Evolutionary conservation across 2,888 invertebrate genomes (phyloP), one percentile per base, ranked within the genome.

Genomic region (Physocephala rufipes): DNA sequence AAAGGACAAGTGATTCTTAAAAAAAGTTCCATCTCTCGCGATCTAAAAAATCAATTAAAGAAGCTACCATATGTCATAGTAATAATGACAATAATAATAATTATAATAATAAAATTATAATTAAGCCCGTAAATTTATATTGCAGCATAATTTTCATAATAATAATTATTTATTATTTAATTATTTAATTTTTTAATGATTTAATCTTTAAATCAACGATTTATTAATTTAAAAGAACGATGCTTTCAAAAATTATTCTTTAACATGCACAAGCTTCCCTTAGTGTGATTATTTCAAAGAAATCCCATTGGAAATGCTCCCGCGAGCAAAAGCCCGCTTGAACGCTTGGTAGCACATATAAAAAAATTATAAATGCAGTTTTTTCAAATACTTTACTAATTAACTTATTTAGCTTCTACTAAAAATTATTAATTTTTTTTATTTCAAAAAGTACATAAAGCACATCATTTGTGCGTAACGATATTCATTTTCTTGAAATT

Each of bases 1-100:
- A 81, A 80, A 81, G 80, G 82, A 82, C 82, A 82, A 82, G 81
- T 81, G 80, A 78, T 63, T 67, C 63, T 45, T 53, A 21, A 53
- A 7, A 51, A 19, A 4, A 4, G 15, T 21, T 67, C 36, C 36
- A 19, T n/a, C 16, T 1, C 62, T 24, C 28, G 1, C 16, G 26
- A 19, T n/a, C 15, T n/a, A 12, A 28, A 30, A 28, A 43, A 61
- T n/a, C 9, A 7, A 36, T 36, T 36, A 36, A 36, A 36, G 9
- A 36, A 36, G 36, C 9, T 36, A 36, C 5, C 36, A 7, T 36
- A 68, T 13, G n/a, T n/a, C n/a, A n/a, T n/a, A n/a, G n/a, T n/a
- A n/a, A n/a, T n/a, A n/a, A n/a, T n/a, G n/a, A n/a, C n/a, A n/a
- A n/a, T n/a, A n/a, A n/a, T n/a, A n/a, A n/a, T n/a, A n/a, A n/a